Evolutionary conservation across 2,797 vertebrate genomes (phyloP).

Genomic region (Danio albolineatus): DNA sequence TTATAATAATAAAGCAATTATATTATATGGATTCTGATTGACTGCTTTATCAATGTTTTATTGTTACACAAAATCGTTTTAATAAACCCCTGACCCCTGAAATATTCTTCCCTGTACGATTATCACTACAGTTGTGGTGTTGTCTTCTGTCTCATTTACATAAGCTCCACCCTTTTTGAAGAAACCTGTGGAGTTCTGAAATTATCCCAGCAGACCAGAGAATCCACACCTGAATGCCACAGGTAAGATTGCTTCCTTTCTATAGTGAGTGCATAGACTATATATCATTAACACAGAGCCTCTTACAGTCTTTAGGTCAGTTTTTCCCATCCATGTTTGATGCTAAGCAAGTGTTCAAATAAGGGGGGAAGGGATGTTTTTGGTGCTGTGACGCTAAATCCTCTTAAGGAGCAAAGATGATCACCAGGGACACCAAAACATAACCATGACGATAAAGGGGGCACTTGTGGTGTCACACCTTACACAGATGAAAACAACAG

Average conservation of each 20-base stretch:
- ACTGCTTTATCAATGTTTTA: too few species aligned
- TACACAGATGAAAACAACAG: slow-evolving; percentile 20
- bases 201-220: slow-evolving; percentile 14
- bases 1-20: too few species aligned
- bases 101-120: too few species aligned
- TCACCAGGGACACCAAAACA: slow-evolving; percentile 42
- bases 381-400: slow-evolving; percentile 10
- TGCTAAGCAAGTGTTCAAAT: background rate
- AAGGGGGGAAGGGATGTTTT: slow-evolving; percentile 25
- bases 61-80: too few species aligned
- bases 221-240: background rate
- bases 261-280: too few species aligned
- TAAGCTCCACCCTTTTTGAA: slow-evolving; percentile 29
- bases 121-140: background rate
- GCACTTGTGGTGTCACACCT: slow-evolving; percentile 22
- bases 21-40: too few species aligned
- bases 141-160: slow-evolving; percentile 22
- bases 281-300: background rate
- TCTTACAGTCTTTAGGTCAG: background rate
- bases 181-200: slow-evolving; percentile 1
- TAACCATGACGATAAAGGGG: slow-evolving; percentile 35
- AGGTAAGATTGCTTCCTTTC: slow-evolving; percentile 16
- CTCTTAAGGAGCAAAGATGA: slow-evolving; percentile 20
- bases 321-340: slow-evolving; percentile 15
- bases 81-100: too few species aligned